Evolutionary conservation across 2,113 vertebrate genomes (phyloP), one percentile per base, ranked within the genome.

Genomic region (Galeopterus variegatus): DNA sequence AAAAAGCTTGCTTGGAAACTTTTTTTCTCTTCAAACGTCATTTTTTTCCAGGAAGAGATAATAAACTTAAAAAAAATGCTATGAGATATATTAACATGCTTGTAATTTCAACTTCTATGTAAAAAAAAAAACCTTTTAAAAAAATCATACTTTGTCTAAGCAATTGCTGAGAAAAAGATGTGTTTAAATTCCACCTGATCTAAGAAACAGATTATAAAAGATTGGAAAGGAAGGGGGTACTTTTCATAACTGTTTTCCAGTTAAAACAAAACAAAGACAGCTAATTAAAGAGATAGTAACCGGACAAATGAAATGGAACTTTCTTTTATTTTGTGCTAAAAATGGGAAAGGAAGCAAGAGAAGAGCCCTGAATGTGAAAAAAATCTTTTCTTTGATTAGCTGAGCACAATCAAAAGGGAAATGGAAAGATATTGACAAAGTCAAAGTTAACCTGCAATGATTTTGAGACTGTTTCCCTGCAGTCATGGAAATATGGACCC

Each of bases 301-400:
- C 1, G 0, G 31, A 21, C 4, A 52, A 31, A 41, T 41, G 41
- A 41, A 41, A 41, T 41, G 41, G 41, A 41, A 41, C 41, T 41
- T 41, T 41, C 41, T 41, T 48, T 81, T 81, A 41, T 65, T 75
- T 95, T 92, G 36, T 87, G 26, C 21, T 65, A 58, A 36, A 48
- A 67, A 12, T 65, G 52, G 26, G 50, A 50, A 69, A 54, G 33
- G 52, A 60, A 93, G 4, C 33, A 77, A 77, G 23, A 93, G 12
- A 69, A 62, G 23, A 89, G 28, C 21, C 77, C 33, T 93, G 28
- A 73, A 31, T 73, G 3, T 81, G 45, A 33, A 62, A 21, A 81
- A 81, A 92, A 82, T 58, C 11, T 33, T 93, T 92, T 93, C 31
- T 93, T 11, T 62, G 19, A 41, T 82, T 95, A 88, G 90, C 77